A percentile compares a stretch with the other conserved stretches of the same genome.
Evolutionary conservation across 2,113 vertebrate genomes (phyloP).

Genomic region (Gobiocypris rarus): DNA sequence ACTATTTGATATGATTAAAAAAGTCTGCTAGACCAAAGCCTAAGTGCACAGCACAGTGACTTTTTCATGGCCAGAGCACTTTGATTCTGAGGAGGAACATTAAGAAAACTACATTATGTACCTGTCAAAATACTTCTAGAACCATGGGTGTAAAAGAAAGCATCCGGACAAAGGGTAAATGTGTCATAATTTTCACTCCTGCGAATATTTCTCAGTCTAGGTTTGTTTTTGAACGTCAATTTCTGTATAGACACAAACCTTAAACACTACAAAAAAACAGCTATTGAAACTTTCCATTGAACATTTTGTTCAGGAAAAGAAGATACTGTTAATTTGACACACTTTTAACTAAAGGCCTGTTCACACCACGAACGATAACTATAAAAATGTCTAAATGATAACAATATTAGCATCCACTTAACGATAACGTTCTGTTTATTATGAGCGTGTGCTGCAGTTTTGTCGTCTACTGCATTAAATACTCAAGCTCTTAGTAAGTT

Average conservation of each 20-base stretch:
- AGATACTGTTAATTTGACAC: not conserved
- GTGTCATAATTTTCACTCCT: not conserved
- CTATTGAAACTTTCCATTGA: not conserved
- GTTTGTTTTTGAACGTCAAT: not conserved
- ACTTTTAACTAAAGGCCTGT: not conserved
- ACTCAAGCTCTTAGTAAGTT: not conserved
- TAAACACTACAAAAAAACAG: not conserved
- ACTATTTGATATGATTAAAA: conserved; percentile 66
- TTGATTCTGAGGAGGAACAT: not conserved
- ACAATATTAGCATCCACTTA: not conserved
- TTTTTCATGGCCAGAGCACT: conserved; percentile 31
- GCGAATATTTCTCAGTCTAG: not conserved
- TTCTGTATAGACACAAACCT: not conserved
- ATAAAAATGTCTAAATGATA: too few species aligned
- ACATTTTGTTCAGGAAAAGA: not conserved
- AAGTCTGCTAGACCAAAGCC: conserved; percentile 62
- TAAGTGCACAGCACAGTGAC: conserved; percentile 44
- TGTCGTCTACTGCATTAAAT: not conserved
- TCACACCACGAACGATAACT: not conserved
- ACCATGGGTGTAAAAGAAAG: not conserved
- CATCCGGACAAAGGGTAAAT: not conserved
- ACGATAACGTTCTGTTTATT: not conserved
- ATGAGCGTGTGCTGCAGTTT: not conserved
- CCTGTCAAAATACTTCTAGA: not conserved
- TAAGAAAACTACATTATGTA: not conserved